Evolutionary conservation across 2,888 invertebrate genomes (phyloP).

Genomic region (Machimus rusticus): DNA sequence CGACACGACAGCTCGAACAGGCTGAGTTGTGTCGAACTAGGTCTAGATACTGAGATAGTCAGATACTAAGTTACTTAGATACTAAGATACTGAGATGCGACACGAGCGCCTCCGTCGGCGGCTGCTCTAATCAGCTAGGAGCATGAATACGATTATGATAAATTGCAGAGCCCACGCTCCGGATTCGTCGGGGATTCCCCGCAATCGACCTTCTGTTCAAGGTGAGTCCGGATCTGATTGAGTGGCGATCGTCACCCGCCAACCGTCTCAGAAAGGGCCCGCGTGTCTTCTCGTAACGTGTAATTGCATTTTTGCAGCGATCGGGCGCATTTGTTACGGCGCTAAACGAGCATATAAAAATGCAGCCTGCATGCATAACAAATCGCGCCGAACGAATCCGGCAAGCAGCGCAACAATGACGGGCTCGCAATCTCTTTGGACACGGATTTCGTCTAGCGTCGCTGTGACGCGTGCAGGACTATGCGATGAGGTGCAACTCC

Average conservation of each 20-base stretch:
- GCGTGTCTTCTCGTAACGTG: not conserved
- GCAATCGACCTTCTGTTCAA: not conserved
- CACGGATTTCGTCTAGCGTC: not conserved
- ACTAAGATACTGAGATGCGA: not conserved
- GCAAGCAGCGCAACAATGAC: not conserved
- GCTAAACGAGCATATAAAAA: not conserved
- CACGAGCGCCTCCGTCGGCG: not conserved
- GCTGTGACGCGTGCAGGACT: not conserved
- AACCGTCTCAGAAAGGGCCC: not conserved
- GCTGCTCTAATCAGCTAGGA: not conserved
- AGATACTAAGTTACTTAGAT: no score
- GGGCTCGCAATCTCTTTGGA: not conserved
- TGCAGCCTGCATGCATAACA: not conserved
- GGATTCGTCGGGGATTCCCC: not conserved
- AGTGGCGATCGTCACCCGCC: not conserved
- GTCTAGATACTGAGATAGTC: not conserved
- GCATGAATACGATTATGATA: not conserved
- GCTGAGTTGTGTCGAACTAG: not conserved
- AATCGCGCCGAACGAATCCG: not conserved
- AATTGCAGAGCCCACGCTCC: not conserved
- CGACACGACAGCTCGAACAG: conserved; percentile 2
- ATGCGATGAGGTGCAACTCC: not conserved
- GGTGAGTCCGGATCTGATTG: not conserved
- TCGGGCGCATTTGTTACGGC: not conserved
- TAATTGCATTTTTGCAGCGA: not conserved